Evolutionary conservation across 2,888 invertebrate species (phyloP).

Genomic region (Dicycla oo): DNA sequence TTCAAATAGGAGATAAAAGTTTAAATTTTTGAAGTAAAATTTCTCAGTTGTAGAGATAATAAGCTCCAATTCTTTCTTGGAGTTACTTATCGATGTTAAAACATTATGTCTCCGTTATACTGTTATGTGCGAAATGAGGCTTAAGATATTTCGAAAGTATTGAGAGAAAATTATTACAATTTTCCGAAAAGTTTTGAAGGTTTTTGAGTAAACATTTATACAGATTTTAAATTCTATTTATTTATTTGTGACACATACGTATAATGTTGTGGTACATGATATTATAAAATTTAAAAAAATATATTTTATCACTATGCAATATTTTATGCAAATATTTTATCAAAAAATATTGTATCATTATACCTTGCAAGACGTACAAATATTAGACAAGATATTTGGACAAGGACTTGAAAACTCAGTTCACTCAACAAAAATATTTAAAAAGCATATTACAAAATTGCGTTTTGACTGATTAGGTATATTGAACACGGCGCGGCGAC

Average conservation of each 20-base stretch:
- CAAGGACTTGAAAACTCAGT: background rate
- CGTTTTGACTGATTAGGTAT: too few relatives aligned
- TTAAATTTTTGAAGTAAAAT: constrained; percentile 54
- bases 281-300: too few relatives aligned
- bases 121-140: background rate
- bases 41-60: constrained; percentile 52
- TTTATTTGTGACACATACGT: too few relatives aligned
- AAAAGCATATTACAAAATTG: too few relatives aligned
- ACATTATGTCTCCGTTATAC: constrained; percentile 4
- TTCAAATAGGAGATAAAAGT: constrained; percentile 61
- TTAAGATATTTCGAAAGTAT: background rate
- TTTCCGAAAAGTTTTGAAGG: too few relatives aligned
- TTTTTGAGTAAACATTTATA: background rate
- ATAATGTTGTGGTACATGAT: too few relatives aligned
- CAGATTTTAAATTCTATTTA: too few relatives aligned
- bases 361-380: too few relatives aligned
- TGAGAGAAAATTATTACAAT: background rate
- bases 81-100: constrained; percentile 50
- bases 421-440: constrained; percentile 13
- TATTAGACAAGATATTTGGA: background rate
- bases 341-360: too few relatives aligned
- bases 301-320: too few relatives aligned
- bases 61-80: constrained; percentile 48
- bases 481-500: too few relatives aligned
- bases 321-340: too few relatives aligned